Base-by-base conservation (phyloP, 92 coral and sea anemone species). In the Palythoa heliodiscus region DNA sequence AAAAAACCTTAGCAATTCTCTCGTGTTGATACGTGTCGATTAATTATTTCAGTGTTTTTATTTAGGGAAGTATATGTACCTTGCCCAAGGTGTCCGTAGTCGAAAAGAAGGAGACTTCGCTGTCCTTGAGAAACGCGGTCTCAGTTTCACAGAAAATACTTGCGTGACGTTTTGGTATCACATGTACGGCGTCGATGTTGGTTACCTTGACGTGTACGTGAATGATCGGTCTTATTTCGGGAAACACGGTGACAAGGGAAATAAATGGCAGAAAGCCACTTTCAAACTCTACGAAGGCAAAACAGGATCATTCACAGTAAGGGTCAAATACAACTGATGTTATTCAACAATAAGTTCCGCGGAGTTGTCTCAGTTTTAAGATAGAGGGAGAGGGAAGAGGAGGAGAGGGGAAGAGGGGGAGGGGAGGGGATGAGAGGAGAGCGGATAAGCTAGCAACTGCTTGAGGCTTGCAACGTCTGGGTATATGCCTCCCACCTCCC, bases 81-180 rank as follows among this genome's bases (percentile, higher is more conserved):
- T 80, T 5, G 84, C 25, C 58, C 63, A 14, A 66, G 74, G 60
- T 22, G 5, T 1, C 16, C 50, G 38, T 48, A 8, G 23, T 23
- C 61, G 61, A 7, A 13, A 13, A 43, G 84, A 80, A 24, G 84
- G 74, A 23, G 84, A 66, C 20, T 80, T 80, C 43, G 84, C 84
- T 40, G 25, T 47, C 25, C 39, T 80, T 73, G 63, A 66, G 2
- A 80, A 66, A 29, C 73, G 43, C 22, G 11, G 48, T 48, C 63
- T 80, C 5, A 15, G 43, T 7, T 66, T 80, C 57, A 48, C 29
- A 40, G 84, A 15, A 10, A 25, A 80, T n/a, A 66, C 74, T 6
- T 80, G 84, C 64, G 74, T 80, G n/a, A 80, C 60, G 0, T 80
- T 80, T 74, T 80, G 84, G 84, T 80, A 80, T 15, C 84, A 80